Percentiles rank a stretch among this genome's conserved stretches.
These are phyloP conservation scores for Denticeps clupeoides DNA, from an alignment of 2,797 vertebrate genomes.

Conservation along the genomic window DNA sequence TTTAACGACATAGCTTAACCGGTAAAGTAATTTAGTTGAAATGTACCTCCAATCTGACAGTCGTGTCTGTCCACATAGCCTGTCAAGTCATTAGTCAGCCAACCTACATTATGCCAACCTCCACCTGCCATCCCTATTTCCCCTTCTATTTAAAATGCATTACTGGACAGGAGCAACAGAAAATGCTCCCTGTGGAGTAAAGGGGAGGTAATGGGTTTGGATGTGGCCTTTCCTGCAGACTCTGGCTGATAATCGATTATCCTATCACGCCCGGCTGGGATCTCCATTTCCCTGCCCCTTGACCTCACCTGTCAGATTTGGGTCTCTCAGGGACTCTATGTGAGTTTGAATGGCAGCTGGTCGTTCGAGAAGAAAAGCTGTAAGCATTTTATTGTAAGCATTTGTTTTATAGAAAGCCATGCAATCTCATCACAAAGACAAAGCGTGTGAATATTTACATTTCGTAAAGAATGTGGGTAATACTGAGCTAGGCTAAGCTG, in stretches of 20 bases:
- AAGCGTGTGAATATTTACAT: no score
- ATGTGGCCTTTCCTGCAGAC: slow-evolving; percentile 2
- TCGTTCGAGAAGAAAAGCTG: no score
- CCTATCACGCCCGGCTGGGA: slow-evolving; percentile 32
- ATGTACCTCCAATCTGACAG: background rate
- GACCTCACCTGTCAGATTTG: slow-evolving; percentile 30
- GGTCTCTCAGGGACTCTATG: slow-evolving; percentile 36
- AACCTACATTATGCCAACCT: background rate
- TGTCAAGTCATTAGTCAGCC: slow-evolving; percentile 5
- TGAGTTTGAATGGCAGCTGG: slow-evolving; percentile 30
- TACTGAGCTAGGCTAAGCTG: no score
- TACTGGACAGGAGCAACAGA: slow-evolving; percentile 11
- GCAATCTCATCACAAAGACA: no score
- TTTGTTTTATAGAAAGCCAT: no score
- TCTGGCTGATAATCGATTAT: slow-evolving; percentile 8
- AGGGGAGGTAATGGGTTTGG: background rate
- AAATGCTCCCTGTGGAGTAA: slow-evolving; percentile 2
- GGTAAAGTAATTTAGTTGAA: no score
- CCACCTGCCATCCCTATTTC: slow-evolving; percentile 1
- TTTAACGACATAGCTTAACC: no score
- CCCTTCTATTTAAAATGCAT: slow-evolving; percentile 11
- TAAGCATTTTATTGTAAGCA: no score
- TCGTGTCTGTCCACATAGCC: background rate
- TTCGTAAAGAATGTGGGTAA: no score
- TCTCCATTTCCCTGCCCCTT: slow-evolving; percentile 38